These are phyloP conservation scores for Margarornis squamiger DNA, from an alignment of 2,797 vertebrate species.

Conservation along the genomic window DNA sequence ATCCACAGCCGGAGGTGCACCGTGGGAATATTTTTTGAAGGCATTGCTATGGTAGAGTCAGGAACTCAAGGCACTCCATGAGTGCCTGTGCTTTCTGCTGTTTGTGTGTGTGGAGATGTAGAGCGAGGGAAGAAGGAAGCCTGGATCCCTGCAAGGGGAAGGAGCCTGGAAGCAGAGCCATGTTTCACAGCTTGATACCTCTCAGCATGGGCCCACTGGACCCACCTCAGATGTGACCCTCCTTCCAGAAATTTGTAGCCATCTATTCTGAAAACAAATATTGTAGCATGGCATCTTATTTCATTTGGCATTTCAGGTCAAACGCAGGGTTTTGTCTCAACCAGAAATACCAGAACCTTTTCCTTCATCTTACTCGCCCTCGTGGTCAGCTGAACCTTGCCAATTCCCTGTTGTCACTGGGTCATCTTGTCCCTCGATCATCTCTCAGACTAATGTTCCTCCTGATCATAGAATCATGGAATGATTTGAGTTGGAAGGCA, in stretches of 20 bases:
- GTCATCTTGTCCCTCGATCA: background rate
- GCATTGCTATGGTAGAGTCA: background rate
- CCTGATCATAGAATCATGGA: background rate
- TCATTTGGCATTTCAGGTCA: background rate
- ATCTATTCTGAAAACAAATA: background rate
- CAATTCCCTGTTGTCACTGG: background rate
- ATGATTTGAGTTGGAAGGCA: background rate
- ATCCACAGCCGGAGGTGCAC: constrained; percentile 26
- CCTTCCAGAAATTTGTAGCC: background rate
- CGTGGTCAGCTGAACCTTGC: background rate
- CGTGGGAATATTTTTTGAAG: constrained; percentile 32
- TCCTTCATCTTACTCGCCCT: background rate
- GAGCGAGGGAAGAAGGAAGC: background rate
- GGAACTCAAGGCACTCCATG: background rate
- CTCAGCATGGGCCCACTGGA: background rate
- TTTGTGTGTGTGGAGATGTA: background rate
- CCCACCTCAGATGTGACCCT: background rate
- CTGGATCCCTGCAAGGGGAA: background rate
- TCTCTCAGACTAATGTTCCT: background rate
- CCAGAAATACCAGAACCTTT: background rate
- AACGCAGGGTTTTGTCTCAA: background rate
- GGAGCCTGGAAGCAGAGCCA: background rate
- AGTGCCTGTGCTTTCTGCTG: background rate
- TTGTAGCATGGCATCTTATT: background rate
- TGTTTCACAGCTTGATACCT: background rate